Base-by-base conservation (phyloP, 2,888 invertebrate species). In the Molorchus minor region DNA sequence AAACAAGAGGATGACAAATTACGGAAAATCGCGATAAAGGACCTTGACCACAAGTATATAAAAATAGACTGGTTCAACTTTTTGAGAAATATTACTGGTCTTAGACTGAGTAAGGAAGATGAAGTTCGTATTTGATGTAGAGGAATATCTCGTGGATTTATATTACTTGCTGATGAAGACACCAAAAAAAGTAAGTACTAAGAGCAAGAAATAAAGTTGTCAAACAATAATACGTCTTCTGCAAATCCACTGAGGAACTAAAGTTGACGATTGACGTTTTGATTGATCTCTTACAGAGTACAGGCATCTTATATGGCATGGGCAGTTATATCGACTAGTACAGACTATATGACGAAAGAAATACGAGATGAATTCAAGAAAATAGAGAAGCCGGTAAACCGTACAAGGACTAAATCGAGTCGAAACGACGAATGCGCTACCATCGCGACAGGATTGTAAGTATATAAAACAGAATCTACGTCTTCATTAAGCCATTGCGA, bases 251-350 rank as follows among this genome's bases (percentile, higher is more conserved):
- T n/a, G n/a, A n/a, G n/a, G n/a, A n/a, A n/a, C n/a, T n/a, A n/a
- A n/a, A n/a, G n/a, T n/a, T n/a, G n/a, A n/a, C n/a, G n/a, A n/a
- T n/a, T n/a, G n/a, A n/a, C n/a, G n/a, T n/a, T n/a, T n/a, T n/a
- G n/a, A n/a, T n/a, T n/a, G n/a, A n/a, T n/a, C n/a, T n/a, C n/a
- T 56, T 60, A 43, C 43, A 77, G 77, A 49, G 65, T 64, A 36
- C 70, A 69, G 62, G 72, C 71, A 10, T 76, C 76, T 58, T 77
- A 75, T 47, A 69, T 77, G 20, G 68, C 69, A 5, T 72, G 75
- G 73, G 65, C 71, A 44, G 58, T 70, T 3, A 59, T 76, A 4
- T 67, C 69, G 30, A 62, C 67, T 10, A 66, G 71, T 36, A 58
- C 67, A 41, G 62, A 70, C 15, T 75, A 66, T 49, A 51, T 74